Base-by-base conservation (phyloP, 2,797 vertebrate species). In the Petrocephalus schoutedeni region DNA sequence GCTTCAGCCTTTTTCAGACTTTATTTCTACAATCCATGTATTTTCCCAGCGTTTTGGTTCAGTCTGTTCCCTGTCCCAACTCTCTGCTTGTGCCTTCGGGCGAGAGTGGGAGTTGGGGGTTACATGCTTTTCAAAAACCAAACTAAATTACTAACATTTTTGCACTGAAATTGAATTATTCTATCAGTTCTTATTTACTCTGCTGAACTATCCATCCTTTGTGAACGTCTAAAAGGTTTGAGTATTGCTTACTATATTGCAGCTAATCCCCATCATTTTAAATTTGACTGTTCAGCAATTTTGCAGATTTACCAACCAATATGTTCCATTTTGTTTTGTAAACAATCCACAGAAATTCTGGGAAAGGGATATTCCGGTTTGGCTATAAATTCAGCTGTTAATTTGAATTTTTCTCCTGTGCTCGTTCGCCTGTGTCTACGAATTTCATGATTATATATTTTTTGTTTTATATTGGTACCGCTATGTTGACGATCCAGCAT, bases 91-190 rank as follows among this genome's bases (percentile, higher is more conserved):
- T 7, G 84, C 84, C 84, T 58, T 86, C 32, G 23, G 84, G 84
- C 56, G 6, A 58, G 54, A 86, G 54, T 57, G 84, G 23, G 32
- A 41, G 84, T 58, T 58, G 8, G 56, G 84, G 84, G 84, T 41
- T 86, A 58, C 32, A 36, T 28, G 56, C 54, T 86, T 86, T 59
- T 86, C 28, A 58, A 86, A 86, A 86, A 57, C 56, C 54, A 59
- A 86, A 86, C 84, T 58, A 86, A 86, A 59, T 86, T 86, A 58
- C 84, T 85, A 28, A 85, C 56, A 86, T 86, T 86, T 86, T 58
- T 86, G 84, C 54, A 41, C 84, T 58, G n/a, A 86, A 86, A 86
- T 86, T 86, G 56, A 86, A 86, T 86, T 86, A 86, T 86, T 86
- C 84, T 58, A 59, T 86, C 56, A 36, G 84, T 16, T 86, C 84